Base-by-base conservation (phyloP, 2,888 invertebrate genomes). In the Cephus sareptanus region DNA sequence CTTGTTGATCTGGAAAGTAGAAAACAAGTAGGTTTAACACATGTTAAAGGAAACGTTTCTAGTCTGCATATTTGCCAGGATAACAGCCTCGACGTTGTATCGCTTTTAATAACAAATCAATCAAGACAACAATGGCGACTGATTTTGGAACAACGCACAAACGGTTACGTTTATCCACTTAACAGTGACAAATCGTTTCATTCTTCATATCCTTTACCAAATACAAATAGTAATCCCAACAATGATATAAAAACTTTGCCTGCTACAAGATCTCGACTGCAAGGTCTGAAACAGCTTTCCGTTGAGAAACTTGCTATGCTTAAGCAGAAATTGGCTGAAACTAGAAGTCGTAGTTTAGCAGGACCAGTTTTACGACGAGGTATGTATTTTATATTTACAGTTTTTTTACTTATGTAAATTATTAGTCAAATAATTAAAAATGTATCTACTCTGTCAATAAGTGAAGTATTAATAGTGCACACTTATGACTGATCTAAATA, bases 111-210 rank as follows among this genome's bases (percentile, higher is more conserved):
- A 86, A 95, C 96, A 12, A 94, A 94, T 77, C 93, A 93, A 68
- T 94, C 94, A 82, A 95, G 95, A 69, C 95, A 95, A 82, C 97
- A 98, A 89, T 97, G 96, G 95, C 95, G 96, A 84, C 92, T 98
- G 79, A 92, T 97, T 40, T 92, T 98, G 77, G 97, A 98, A 89
- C 96, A 97, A 87, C 94, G 95, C 83, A 94, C 95, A 3, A 94
- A 93, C 82, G 94, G 95, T 76, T 96, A 96, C 89, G 94, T 95
- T 76, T 97, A 96, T 94, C 94, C 95, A 0, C 83, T 92, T 76
- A 82, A 82, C 73, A 88, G 85, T 77, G 86, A 82, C 31, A 85
- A 75, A 69, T 80, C 34, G 69, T 79, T 76, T 40, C 78, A 76
- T 31, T 68, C 75, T 11, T 78, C 75, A 37, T 77, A 77, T 68